Conservation (phyloP, 2,113 vertebrate genomes). For the Anas platyrhynchos region DNA sequence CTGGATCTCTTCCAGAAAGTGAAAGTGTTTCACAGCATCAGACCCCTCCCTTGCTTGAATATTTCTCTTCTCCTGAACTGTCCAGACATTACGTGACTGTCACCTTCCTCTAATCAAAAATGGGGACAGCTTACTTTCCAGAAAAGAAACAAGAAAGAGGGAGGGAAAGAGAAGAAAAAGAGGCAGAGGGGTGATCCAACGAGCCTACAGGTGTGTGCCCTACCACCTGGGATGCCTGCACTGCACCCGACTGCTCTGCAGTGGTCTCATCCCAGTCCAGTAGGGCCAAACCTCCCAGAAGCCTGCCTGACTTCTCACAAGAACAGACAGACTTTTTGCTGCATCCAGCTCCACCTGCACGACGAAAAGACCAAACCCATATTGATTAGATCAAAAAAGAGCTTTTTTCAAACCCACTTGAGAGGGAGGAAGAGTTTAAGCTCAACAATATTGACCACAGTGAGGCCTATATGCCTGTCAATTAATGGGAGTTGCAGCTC, state of each 20-base stretch:
- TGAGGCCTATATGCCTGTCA: not conserved
- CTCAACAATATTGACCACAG: not conserved
- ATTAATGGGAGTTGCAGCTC: not conserved
- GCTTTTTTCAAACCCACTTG: not conserved
- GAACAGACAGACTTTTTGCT: not conserved
- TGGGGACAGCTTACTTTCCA: not conserved
- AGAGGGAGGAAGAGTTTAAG: not conserved
- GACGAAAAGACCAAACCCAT: not conserved
- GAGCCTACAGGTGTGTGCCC: not conserved
- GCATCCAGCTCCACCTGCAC: not conserved
- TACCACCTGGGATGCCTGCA: not conserved
- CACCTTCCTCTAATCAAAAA: not conserved
- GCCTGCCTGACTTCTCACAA: not conserved
- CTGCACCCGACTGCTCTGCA: not conserved
- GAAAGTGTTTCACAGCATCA: not conserved
- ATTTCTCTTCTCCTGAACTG: not conserved
- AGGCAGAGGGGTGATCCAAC: not conserved
- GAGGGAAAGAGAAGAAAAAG: not conserved
- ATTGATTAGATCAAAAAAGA: not conserved
- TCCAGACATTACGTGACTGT: not conserved
- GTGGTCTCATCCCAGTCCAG: fast-evolving
- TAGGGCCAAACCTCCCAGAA: not conserved
- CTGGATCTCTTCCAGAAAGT: not conserved
- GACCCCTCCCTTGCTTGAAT: not conserved
- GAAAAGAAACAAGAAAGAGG: not conserved